Conservation (phyloP, 2,888 invertebrate species). For the Philaethria dido region DNA sequence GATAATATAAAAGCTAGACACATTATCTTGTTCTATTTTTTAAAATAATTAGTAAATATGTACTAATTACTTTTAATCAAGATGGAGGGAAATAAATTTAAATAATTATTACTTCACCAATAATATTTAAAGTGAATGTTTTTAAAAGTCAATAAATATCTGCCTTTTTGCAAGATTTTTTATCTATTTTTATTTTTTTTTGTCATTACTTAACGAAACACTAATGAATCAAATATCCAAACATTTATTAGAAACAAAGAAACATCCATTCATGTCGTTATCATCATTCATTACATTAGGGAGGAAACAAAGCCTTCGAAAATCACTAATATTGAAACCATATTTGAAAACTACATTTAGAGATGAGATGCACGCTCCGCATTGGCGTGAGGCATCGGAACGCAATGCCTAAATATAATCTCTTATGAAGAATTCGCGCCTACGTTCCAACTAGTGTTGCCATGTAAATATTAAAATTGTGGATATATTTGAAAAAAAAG, state of each 20-base stretch:
- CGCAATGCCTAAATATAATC: constrained; percentile 43
- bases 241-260: background rate
- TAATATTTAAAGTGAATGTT: too few species aligned
- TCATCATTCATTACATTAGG: constrained; percentile 20
- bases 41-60: background rate
- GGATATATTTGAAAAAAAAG: background rate
- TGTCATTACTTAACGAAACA: background rate
- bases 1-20: background rate
- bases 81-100: too few species aligned
- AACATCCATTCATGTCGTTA: background rate
- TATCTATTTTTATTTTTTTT: background rate
- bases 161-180: too few species aligned
- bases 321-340: constrained; percentile 32
- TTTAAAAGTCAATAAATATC: too few species aligned
- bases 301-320: constrained; percentile 12
- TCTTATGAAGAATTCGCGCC: constrained; percentile 51
- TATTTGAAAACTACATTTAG: constrained; percentile 30
- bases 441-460: constrained; percentile 45
- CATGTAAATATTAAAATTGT: background rate
- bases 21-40: background rate
- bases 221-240: constrained; percentile 2
- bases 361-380: constrained; percentile 24
- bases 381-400: constrained; percentile 11
- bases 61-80: too few species aligned
- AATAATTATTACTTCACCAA: too few species aligned